Conservation (phyloP, 2,888 invertebrate species). For the Orchesellides sinensis region DNA sequence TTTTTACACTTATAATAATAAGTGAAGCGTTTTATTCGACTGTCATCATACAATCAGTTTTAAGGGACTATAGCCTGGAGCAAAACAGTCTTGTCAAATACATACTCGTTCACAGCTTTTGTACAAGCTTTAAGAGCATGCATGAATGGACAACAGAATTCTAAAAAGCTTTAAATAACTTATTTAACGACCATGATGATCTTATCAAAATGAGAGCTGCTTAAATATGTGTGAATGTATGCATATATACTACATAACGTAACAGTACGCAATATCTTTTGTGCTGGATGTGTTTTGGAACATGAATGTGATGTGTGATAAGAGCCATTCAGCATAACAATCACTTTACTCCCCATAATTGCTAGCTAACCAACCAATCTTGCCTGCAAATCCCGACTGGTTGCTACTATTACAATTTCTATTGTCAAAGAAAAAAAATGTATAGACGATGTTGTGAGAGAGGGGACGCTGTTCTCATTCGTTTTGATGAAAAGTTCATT, state of each 20-base stretch:
- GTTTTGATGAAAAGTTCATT: constrained; percentile 44
- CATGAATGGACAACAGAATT: constrained; percentile 9
- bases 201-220: constrained; percentile 36
- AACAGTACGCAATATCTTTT: background rate
- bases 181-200: constrained; percentile 3
- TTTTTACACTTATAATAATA: constrained; percentile 14
- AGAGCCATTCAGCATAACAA: constrained; percentile 55
- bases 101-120: background rate
- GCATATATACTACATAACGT: constrained; percentile 6
- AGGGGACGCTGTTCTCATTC: background rate
- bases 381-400: background rate
- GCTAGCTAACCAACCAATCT: constrained; percentile 49
- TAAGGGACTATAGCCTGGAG: constrained; percentile 34
- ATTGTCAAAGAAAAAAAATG: background rate
- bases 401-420: constrained; percentile 12
- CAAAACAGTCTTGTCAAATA: constrained; percentile 3
- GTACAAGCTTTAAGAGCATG: background rate
- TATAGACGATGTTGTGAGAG: background rate
- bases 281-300: constrained; percentile 20
- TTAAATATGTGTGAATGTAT: background rate
- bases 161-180: constrained; percentile 11
- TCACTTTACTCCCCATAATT: constrained; percentile 60
- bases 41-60: background rate
- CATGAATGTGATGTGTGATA: constrained; percentile 19
- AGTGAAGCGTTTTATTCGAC: constrained; percentile 2